phyloP scores from a whole-genome alignment of 2,113 vertebrate genomes.

The Phocoena phocoena region DNA sequence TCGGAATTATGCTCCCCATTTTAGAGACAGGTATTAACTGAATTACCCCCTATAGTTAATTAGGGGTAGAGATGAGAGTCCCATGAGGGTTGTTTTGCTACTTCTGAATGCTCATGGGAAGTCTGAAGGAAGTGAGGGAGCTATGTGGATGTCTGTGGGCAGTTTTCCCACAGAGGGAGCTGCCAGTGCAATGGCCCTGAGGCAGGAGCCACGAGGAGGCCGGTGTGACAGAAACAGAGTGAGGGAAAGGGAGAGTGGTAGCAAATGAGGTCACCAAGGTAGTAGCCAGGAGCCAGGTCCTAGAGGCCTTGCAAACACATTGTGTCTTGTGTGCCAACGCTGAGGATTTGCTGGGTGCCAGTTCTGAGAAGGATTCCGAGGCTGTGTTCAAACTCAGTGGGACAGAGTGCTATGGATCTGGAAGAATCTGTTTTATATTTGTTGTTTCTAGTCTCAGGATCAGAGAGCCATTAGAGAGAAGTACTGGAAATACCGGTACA shows the following conservation, averaged over 20 bases:
- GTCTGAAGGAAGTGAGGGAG: background rate
- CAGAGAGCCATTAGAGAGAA: background rate
- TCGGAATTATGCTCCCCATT: background rate
- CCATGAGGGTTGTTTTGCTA: background rate
- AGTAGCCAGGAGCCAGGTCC: background rate
- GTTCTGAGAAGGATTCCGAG: background rate
- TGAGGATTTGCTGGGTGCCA: background rate
- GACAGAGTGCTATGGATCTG: background rate
- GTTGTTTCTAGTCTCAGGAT: no score
- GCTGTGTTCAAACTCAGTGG: background rate
- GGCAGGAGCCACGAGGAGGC: background rate
- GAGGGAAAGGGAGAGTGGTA: background rate
- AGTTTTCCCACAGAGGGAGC: background rate
- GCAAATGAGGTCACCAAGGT: background rate
- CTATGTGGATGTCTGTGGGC: fast-evolving
- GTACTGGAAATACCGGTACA: background rate
- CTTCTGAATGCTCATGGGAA: background rate
- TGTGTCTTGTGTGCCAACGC: background rate
- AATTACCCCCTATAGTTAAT: background rate
- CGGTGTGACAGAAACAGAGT: background rate
- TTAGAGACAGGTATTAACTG: background rate
- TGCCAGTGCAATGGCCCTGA: background rate
- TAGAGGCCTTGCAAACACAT: background rate
- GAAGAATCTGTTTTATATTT: background rate
- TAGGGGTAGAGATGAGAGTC: background rate